These are phyloP conservation scores for Apotomis capreana DNA, from an alignment of 2,888 invertebrate genomes.

Conservation along the genomic window DNA sequence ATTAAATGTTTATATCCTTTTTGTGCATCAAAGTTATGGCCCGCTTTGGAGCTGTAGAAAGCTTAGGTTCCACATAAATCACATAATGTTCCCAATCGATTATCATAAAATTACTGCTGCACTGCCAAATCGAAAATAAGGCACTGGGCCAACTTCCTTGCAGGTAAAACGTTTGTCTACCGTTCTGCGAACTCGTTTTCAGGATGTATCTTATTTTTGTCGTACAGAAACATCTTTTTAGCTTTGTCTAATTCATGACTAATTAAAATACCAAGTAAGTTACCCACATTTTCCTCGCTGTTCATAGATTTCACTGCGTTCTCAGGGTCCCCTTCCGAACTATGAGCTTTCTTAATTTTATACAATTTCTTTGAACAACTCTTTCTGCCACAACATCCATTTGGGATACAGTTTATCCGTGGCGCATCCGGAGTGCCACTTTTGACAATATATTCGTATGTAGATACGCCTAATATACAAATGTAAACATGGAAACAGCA, in stretches of 20 bases:
- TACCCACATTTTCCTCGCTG: constrained; percentile 55
- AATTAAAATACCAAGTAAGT: constrained; percentile 66
- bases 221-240: constrained; percentile 64
- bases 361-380: constrained; percentile 56
- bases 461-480: constrained; percentile 91
- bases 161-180: background rate
- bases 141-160: background rate
- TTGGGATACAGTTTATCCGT: constrained; percentile 44
- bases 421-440: constrained; percentile 56
- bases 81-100: background rate
- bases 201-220: constrained; percentile 75
- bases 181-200: constrained; percentile 49
- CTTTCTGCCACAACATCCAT: constrained; percentile 44
- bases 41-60: background rate
- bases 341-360: constrained; percentile 46
- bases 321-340: constrained; percentile 37
- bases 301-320: constrained; percentile 35
- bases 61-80: too few relatives aligned
- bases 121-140: background rate
- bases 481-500: constrained; percentile 96
- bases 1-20: too few relatives aligned
- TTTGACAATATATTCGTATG: constrained; percentile 91
- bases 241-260: constrained; percentile 68
- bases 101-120: too few relatives aligned
- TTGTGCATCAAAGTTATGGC: too few relatives aligned